Evolutionary conservation across 2,888 invertebrate genomes (phyloP).

Genomic region (Limenitis camilla): DNA sequence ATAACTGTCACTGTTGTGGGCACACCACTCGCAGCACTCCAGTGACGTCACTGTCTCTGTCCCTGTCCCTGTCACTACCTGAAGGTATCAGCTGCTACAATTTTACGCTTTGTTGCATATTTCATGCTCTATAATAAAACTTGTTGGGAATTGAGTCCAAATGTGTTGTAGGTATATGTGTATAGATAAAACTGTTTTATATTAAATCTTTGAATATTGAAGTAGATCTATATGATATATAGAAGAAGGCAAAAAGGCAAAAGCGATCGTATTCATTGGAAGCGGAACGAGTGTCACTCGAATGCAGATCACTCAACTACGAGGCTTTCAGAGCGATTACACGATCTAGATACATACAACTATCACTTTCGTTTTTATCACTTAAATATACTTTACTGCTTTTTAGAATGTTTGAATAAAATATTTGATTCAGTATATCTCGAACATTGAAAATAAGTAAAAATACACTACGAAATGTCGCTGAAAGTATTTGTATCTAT

Average conservation of each 20-base stretch:
- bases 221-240: background rate
- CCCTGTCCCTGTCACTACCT: too few species aligned
- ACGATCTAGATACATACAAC: too few species aligned
- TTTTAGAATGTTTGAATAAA: too few species aligned
- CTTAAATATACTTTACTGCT: too few species aligned
- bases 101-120: background rate
- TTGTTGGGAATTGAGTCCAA: background rate
- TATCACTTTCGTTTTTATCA: too few species aligned
- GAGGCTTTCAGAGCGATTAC: background rate
- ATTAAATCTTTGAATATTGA: background rate
- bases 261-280: background rate
- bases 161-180: background rate
- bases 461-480: too few species aligned
- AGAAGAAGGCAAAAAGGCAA: background rate
- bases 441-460: too few species aligned
- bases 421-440: too few species aligned
- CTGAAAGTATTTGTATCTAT: too few species aligned
- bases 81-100: background rate
- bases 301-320: background rate
- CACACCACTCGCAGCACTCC: too few species aligned
- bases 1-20: too few species aligned
- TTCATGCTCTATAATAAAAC: background rate
- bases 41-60: too few species aligned
- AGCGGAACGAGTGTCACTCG: constrained; percentile 7
- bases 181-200: background rate